Base-by-base conservation (phyloP, 1,140 invertebrate species). In the Eupeodes corollae region DNA sequence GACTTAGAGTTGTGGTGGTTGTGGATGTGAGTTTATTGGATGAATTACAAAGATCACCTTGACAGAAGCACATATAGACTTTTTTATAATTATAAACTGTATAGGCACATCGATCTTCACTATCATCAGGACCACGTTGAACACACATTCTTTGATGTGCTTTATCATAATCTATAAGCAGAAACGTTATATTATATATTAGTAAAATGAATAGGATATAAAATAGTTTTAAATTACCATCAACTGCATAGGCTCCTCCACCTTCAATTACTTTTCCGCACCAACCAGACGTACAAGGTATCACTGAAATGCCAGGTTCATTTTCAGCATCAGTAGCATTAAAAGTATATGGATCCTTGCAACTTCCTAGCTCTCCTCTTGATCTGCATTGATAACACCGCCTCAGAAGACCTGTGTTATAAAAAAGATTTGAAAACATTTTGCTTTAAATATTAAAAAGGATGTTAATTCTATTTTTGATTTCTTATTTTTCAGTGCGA, bases 51-150 rank as follows among this genome's bases (percentile, higher is more conserved):
- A 94, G 70, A 68, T 94, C 89, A n/a, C 91, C 91, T 57, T 77
- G 78, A 60, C 91, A 94, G 58, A 93, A 89, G 63, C 91, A 94
- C 84, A 93, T 89, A 53, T 83, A 86, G 0, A 92, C 86, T 64
- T 83, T 84, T 59, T 80, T 83, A 51, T 81, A 77, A 56, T 86
- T 83, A 71, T 80, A 83, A 53, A 80, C 74, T 1, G 88, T 90
- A 49, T 88, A 83, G 3, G 86, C 87, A 69, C 91, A 94, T 46
- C 89, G 72, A 67, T 93, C 88, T 69, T 91, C 86, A 54, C 80
- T 80, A 65, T 94, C 91, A 39, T 83, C 82, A 6, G 90, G 89
- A 18, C 87, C 83, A 47, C 86, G 73, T 68, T 87, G 86, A 0
- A 93, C 74, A 58, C 90, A 94, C 70, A 86, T 80, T 53, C 91